These are phyloP conservation scores for Oryzaephilus surinamensis DNA, from an alignment of 1,140 invertebrate species.

Conservation along the genomic window DNA sequence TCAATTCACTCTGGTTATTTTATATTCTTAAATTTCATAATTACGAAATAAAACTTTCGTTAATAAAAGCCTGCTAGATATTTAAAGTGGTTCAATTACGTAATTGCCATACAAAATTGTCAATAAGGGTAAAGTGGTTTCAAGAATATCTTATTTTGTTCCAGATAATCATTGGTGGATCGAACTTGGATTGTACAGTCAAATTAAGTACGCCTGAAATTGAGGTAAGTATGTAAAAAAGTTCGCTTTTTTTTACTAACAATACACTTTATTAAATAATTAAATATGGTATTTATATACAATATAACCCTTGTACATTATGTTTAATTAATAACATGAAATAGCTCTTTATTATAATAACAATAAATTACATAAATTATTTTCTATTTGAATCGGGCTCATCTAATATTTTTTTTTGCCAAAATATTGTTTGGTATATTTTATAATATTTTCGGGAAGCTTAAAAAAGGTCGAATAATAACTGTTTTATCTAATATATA, in stretches of 20 bases:
- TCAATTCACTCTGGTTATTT: no score
- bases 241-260: conserved; percentile 29
- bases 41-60: no score
- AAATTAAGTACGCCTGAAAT: conserved; percentile 50
- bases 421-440: no score
- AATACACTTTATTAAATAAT: conserved; percentile 34
- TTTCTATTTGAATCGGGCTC: background rate
- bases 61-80: no score
- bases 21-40: no score
- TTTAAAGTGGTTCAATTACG: no score
- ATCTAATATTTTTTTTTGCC: no score
- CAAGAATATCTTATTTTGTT: conserved; percentile 9
- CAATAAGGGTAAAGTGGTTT: no score
- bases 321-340: conserved; percentile 20
- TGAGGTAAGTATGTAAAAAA: conserved; percentile 57
- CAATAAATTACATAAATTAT: background rate
- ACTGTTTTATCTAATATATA: no score
- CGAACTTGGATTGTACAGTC: conserved; percentile 64
- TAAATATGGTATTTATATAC: conserved; percentile 28
- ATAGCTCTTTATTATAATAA: conserved; percentile 14
- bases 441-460: conserved; percentile 18
- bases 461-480: conserved; percentile 18
- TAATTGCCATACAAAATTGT: no score
- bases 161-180: conserved; percentile 75
- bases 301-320: conserved; percentile 9